Evolutionary conservation across 2,797 vertebrate species (phyloP).

Genomic region (Manis pentadactyla): DNA sequence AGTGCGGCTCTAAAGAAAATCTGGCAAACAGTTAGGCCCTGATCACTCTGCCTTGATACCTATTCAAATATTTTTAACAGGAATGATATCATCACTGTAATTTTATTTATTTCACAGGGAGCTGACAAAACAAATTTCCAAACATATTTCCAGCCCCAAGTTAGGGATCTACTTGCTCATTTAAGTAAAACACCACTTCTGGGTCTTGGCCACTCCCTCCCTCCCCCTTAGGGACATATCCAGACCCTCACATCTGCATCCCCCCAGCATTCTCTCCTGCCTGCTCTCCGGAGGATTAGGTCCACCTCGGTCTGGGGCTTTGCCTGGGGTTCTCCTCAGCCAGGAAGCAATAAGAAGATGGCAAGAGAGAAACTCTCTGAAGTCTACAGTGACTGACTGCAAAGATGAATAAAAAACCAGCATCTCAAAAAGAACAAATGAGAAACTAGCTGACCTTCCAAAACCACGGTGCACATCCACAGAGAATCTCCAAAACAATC

Average conservation of each 20-base stretch:
- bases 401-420: not conserved
- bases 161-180: conserved; percentile 58
- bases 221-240: not conserved
- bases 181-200: conserved; percentile 37
- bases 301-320: not conserved
- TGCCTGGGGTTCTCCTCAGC: not conserved
- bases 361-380: not conserved
- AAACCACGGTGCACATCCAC: not conserved
- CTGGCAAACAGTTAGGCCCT: conserved; percentile 77
- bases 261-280: not conserved
- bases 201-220: not conserved
- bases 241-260: not conserved
- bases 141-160: conserved; percentile 50
- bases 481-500: conserved; percentile 55
- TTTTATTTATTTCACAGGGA: conserved; percentile 76
- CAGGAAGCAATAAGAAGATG: not conserved
- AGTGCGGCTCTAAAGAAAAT: conserved; percentile 77
- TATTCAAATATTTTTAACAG: conserved; percentile 72
- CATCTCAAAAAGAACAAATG: conserved; percentile 26
- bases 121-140: conserved; percentile 79
- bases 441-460: conserved; percentile 14
- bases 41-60: conserved; percentile 78
- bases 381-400: not conserved
- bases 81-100: conserved; percentile 79
- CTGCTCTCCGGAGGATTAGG: not conserved